Evolutionary conservation across 2,888 invertebrate species (phyloP), one percentile per base, ranked within the genome.

Genomic region (Penaeus monodon): DNA sequence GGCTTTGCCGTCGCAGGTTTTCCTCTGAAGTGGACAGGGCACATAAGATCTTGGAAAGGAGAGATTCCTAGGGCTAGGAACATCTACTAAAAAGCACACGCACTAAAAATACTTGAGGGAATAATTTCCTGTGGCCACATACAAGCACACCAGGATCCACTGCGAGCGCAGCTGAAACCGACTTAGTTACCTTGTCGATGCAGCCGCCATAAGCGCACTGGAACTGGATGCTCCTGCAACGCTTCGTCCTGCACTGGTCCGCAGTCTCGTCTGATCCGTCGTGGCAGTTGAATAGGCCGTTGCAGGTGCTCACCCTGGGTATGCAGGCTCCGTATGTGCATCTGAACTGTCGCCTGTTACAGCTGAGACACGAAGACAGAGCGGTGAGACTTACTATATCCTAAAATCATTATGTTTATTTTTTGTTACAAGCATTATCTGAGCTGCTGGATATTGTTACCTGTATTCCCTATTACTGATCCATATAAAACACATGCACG

Each of bases 291-390:
- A 20, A 3, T 8, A 38, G 27, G 14, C 85, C 85, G 44, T 85
- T 80, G 44, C 85, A 85, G 4, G 44, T 44, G 80, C 80, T 80
- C 29, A 80, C n/a, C 29, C 17, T 79, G 33, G 73, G 68, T 64
- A 85, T 85, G 65, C 85, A 85, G n/a, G 70, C 85, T 12, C 85
- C 85, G 63, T 85, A 80, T 22, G 73, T 80, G 65, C 85, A 85
- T 6, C 29, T 22, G 44, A 80, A 80, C 22, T 85, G 65, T n/a
- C 78, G 64, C 27, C 64, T 22, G 24, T 27, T 27, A 63, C 85
- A 85, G 12, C 85, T 85, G 27, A 22, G 70, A 64, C 2, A 64
- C 20, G 8, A 29, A 27, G 63, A 33, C 8, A 68, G 29, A 27
- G 17, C 4, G 17, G n/a, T 73, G n/a, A 22, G 24, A 73, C 8